phyloP scores from a whole-genome alignment of 1,140 invertebrate species.

The Formica selysi region DNA sequence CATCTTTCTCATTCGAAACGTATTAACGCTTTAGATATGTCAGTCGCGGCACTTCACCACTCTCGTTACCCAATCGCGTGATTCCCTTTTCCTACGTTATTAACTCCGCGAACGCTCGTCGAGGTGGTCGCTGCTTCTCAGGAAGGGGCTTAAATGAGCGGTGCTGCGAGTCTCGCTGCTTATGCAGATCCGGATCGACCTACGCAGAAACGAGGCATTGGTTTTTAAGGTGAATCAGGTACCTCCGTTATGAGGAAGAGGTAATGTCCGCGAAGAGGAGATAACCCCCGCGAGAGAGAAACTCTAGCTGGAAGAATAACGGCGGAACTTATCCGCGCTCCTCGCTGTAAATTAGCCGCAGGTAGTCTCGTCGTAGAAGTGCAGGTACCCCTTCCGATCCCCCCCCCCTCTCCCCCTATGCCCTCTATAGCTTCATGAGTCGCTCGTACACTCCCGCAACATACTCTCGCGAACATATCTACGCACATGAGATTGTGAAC shows the following conservation, averaged over 20 bases:
- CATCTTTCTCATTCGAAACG: neutral
- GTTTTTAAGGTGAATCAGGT: slow-evolving; percentile 67
- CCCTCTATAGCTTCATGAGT: neutral
- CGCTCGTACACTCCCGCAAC: neutral
- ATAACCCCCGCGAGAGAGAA: slow-evolving; percentile 39
- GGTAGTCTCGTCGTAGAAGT: slow-evolving; percentile 73
- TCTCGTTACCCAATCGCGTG: slow-evolving; percentile 46
- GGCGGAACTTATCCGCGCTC: slow-evolving; percentile 72
- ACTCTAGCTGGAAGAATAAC: slow-evolving; percentile 69
- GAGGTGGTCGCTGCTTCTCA: slow-evolving; percentile 66
- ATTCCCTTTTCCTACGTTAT: slow-evolving; percentile 41
- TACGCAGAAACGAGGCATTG: slow-evolving; percentile 64
- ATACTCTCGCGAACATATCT: slow-evolving; percentile 28
- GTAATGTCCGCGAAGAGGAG: slow-evolving; percentile 20
- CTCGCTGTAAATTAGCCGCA: slow-evolving; percentile 77
- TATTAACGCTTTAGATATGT: slow-evolving; percentile 34
- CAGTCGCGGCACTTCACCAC: slow-evolving; percentile 15
- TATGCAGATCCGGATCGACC: slow-evolving; percentile 71
- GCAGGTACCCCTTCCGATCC: slow-evolving; percentile 28
- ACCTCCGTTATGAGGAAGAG: slow-evolving; percentile 62
- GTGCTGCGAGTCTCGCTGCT: slow-evolving; percentile 19
- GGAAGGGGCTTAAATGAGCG: slow-evolving; percentile 25
- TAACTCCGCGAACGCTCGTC: slow-evolving; percentile 20
- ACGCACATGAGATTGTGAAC: neutral
- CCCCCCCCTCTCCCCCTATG: neutral